These are phyloP conservation scores for Zelleria hepariella DNA, from an alignment of 2,888 invertebrate species.

Conservation along the genomic window DNA sequence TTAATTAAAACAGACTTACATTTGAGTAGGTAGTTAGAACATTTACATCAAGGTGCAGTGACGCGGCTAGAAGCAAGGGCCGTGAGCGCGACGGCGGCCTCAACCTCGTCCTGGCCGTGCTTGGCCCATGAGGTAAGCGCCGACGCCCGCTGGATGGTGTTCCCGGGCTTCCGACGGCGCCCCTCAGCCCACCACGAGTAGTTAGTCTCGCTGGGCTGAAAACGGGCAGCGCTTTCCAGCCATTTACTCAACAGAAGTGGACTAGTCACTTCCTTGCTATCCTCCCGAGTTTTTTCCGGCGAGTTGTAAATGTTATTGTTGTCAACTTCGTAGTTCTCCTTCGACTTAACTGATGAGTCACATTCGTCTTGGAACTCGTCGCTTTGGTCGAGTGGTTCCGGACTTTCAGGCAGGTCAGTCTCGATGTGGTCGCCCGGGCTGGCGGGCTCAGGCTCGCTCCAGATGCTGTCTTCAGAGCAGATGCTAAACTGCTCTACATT, in stretches of 20 bases:
- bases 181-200: conserved; percentile 76
- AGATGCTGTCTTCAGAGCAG: conserved; percentile 83
- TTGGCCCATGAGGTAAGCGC: conserved; percentile 34
- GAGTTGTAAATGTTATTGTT: conserved; percentile 49
- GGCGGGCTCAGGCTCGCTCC: conserved; percentile 75
- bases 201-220: conserved; percentile 79
- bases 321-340: conserved; percentile 41
- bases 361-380: conserved; percentile 34
- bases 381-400: conserved; percentile 33
- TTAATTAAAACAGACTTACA: no score
- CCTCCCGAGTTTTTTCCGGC: conserved; percentile 17
- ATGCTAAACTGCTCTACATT: conserved; percentile 87
- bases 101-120: conserved; percentile 80
- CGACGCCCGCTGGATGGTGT: conserved; percentile 29
- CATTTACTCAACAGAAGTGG: conserved; percentile 80
- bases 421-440: conserved; percentile 38
- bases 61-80: conserved; percentile 69
- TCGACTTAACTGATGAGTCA: conserved; percentile 37
- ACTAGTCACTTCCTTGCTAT: conserved; percentile 49
- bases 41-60: conserved; percentile 38
- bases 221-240: conserved; percentile 82
- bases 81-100: conserved; percentile 82
- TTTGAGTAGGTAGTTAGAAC: background rate
- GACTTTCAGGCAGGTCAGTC: conserved; percentile 34
- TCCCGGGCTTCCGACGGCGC: conserved; percentile 40